Evolutionary conservation across 2,888 invertebrate species (phyloP), one percentile per base, ranked within the genome.

Genomic region (Andrena dorsata): DNA sequence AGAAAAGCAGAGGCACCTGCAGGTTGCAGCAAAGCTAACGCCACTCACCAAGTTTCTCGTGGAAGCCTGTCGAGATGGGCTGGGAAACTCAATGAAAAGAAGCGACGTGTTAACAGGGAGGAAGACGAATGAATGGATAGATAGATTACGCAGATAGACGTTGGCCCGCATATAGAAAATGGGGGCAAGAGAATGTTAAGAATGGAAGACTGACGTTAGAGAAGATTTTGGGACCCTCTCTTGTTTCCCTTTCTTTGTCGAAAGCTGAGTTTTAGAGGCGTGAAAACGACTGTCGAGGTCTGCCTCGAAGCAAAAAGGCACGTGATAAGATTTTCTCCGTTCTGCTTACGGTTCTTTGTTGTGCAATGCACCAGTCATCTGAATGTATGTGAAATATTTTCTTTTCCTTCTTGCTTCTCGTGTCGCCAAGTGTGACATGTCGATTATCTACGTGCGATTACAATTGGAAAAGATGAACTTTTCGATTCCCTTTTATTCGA

Each of bases 41-140:
- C n/a, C 23, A 63, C 28, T 5, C 13, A 35, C 32, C 26, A 51
- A 28, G 56, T 68, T 47, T 13, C 47, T 10, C 20, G 13, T 1
- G n/a, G 16, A 23, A 51, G 35, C 26, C 16, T 10, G 6, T 23
- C 2, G 30, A 41, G 4, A 41, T 41, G 8, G 28, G 23, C 41
- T n/a, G 23, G 13, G 13, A 49, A 6, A 10, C 10, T 41, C 10
- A 35, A 41, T 30, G 16, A 7, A 58, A 10, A 16, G 6, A 26
- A 4, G 20, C 10, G n/a, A 10, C 32, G 5, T 10, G 5, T 13
- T 20, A 30, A 0, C 20, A 16, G n/a, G 41, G 16, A 20, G n/a
- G 47, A 28, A 60, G 49, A 68, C n/a, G 51, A 16, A 75, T 60
- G 49, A 60, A 75, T 32, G 41, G 28, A 35, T 63, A 41, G 32